A percentile compares a stretch with the other conserved stretches of the same genome.
Evolutionary conservation across 2,113 vertebrate species (phyloP).

Genomic region (Hipposideros armiger): DNA sequence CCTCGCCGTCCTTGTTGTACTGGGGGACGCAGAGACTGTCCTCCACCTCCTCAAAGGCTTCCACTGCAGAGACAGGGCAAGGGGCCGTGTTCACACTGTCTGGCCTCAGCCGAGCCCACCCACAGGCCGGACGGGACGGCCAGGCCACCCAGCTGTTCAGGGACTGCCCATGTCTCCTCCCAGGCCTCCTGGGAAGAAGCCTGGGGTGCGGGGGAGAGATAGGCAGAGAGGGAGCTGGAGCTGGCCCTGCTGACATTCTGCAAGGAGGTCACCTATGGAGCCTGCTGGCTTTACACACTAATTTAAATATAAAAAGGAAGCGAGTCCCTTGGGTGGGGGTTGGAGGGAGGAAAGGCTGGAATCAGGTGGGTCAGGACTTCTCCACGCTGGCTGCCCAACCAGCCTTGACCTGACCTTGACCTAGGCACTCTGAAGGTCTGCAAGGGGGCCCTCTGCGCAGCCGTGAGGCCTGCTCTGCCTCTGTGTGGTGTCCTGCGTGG

Average conservation of each 20-base stretch:
- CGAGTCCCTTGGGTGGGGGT: not conserved
- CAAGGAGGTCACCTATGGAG: accelerated
- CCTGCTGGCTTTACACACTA: not conserved
- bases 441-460: not conserved
- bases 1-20: slow-evolving; percentile 94
- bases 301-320: not conserved
- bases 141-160: not conserved
- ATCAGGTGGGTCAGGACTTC: accelerated
- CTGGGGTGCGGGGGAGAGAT: no score
- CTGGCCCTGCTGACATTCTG: accelerated
- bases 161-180: accelerated
- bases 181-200: accelerated
- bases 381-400: not conserved
- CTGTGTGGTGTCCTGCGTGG: accelerated
- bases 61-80: slow-evolving; percentile 88
- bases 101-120: accelerated
- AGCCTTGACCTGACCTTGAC: accelerated
- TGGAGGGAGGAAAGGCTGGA: not conserved
- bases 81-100: accelerated
- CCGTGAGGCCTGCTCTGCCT: no score
- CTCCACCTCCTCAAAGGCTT: slow-evolving; percentile 96
- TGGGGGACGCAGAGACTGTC: slow-evolving; percentile 98
- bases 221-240: accelerated
- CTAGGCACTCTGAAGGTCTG: not conserved
- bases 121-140: accelerated